Evolutionary conservation across 2,797 vertebrate species (phyloP), one percentile per base, ranked within the genome.

Genomic region (Rhinichthys osculus): DNA sequence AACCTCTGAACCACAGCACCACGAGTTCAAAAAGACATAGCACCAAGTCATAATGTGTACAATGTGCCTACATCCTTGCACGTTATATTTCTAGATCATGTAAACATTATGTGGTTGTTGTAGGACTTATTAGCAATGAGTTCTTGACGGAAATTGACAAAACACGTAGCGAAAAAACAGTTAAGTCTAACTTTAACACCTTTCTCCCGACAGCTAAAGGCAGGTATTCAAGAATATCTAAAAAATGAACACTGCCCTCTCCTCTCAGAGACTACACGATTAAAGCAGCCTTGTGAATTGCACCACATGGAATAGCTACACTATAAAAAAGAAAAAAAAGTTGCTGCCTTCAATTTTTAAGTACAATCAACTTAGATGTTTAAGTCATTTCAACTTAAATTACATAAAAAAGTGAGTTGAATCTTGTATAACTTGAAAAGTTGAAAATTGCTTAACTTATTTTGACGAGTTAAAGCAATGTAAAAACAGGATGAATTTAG

Each of bases 1-100:
- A 92, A 93, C 91, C 91, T 94, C 94, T 94, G 95, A 91, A 94
- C 94, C 95, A 95, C 94, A 96, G 95, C 95, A 96, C 95, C 95
- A 95, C 94, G 92, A 94, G 94, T 95, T 95, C 78, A 82, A 88
- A 85, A 90, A 92, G 94, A 96, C 94, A 94, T 96, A 96, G 95
- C 95, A 96, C 95, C 95, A 94, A 94, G 94, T 96, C 69, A 90
- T 94, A 93, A 95, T 93, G 94, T 92, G 93, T 85, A 90, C 92
- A 91, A 94, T 94, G 94, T 94, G 93, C 94, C 94, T 95, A 95
- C 92, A 93, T 93, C 93, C 93, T 94, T 93, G 92, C 93, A 93
- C 92, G 90, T 89, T 90, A 87, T 87, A 87, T 87, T 85, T 92
- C 85, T 93, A 91, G 93, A 92, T 93, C 93, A 94, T 95, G 95